Conservation (phyloP, 2,888 invertebrate genomes). For the Rhagophthalmus giganteus region DNA sequence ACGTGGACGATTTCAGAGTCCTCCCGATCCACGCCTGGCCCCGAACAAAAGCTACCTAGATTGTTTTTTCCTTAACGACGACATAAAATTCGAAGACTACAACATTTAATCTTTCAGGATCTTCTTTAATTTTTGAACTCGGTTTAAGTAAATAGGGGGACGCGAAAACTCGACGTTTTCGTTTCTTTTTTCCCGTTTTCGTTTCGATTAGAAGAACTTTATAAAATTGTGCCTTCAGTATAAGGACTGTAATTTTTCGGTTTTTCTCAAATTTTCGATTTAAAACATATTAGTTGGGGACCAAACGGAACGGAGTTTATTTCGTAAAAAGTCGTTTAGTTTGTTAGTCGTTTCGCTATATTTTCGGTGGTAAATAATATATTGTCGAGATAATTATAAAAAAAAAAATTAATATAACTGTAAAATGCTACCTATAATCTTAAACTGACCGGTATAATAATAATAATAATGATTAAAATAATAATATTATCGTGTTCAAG, state of each 20-base stretch:
- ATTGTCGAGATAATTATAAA: too few relatives aligned
- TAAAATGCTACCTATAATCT: too few relatives aligned
- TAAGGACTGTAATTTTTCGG: constrained; percentile 27
- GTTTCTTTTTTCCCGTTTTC: not conserved
- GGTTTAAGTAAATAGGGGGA: too few relatives aligned
- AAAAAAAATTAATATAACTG: too few relatives aligned
- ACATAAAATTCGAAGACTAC: constrained; percentile 49
- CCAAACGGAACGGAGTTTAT: constrained; percentile 37
- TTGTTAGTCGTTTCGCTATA: too few relatives aligned
- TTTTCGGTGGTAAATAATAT: too few relatives aligned
- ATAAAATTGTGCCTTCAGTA: constrained; percentile 49
- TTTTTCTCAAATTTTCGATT: constrained; percentile 14
- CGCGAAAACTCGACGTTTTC: not conserved
- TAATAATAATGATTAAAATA: too few relatives aligned
- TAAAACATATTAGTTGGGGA: constrained; percentile 49
- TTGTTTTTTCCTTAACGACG: constrained; percentile 43
- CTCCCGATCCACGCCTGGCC: constrained; percentile 48
- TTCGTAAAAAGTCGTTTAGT: too few relatives aligned
- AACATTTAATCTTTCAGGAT: constrained; percentile 34
- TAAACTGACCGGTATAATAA: too few relatives aligned
- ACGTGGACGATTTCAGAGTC: constrained; percentile 72
- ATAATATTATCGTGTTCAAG: too few relatives aligned
- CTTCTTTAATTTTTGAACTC: not conserved
- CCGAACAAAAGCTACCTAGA: constrained; percentile 49
- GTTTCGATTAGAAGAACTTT: not conserved